Evolutionary conservation across 2,113 vertebrate species (phyloP).

Genomic region (Jacana jacana): DNA sequence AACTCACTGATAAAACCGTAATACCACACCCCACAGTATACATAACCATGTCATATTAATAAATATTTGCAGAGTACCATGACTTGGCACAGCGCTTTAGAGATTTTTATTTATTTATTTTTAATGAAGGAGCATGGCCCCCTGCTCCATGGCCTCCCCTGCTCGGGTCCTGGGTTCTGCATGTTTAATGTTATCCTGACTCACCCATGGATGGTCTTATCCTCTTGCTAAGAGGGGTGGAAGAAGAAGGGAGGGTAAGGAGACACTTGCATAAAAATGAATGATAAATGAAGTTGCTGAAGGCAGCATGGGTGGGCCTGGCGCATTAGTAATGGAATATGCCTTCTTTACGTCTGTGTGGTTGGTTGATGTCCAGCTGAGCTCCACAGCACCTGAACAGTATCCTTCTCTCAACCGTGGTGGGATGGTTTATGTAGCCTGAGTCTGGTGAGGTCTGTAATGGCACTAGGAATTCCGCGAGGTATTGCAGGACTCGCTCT

Average conservation of each 20-base stretch:
- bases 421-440: rapidly evolving
- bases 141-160: too few relatives aligned
- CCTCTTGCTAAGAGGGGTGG: neutral
- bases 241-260: neutral
- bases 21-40: neutral
- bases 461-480: neutral
- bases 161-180: neutral
- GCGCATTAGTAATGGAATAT: neutral
- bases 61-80: constrained; percentile 9
- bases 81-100: neutral
- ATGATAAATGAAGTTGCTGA: neutral
- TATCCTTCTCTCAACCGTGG: neutral
- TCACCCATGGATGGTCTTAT: neutral
- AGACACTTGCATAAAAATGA: neutral
- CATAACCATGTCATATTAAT: neutral
- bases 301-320: neutral
- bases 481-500: neutral
- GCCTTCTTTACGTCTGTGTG: neutral
- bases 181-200: neutral
- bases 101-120: neutral
- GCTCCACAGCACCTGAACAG: neutral
- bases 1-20: neutral
- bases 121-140: neutral
- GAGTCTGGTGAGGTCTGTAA: neutral
- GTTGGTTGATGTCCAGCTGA: neutral